These are phyloP conservation scores for Phalacrocorax pelagicus DNA, from an alignment of 2,113 vertebrate genomes.

Conservation along the genomic window DNA sequence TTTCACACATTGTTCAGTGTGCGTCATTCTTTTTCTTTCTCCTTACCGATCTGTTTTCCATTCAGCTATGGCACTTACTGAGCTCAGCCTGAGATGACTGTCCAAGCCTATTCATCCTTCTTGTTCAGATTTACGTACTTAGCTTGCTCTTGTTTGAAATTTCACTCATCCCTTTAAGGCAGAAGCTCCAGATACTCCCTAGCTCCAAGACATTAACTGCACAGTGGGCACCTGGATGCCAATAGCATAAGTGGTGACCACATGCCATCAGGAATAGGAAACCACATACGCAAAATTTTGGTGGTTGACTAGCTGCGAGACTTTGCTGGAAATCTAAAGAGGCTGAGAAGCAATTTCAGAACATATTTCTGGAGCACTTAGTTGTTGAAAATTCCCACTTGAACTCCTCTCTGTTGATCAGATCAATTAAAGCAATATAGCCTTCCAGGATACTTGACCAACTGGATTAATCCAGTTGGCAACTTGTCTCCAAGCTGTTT, in stretches of 20 bases:
- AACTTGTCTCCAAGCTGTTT: neutral
- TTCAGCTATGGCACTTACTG: neutral
- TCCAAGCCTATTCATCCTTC: neutral
- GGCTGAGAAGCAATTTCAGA: neutral
- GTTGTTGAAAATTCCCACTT: neutral
- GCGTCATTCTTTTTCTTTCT: neutral
- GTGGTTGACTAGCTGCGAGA: neutral
- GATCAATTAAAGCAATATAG: neutral
- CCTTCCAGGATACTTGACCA: rapidly evolving
- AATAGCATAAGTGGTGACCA: neutral
- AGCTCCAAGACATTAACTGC: neutral
- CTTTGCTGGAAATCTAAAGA: neutral
- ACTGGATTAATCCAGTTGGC: neutral
- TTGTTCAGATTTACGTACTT: neutral
- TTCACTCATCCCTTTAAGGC: neutral
- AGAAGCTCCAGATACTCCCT: neutral
- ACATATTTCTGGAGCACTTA: neutral
- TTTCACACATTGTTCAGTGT: neutral
- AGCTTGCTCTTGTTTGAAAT: neutral
- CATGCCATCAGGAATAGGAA: neutral
- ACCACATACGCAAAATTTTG: neutral
- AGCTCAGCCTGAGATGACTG: neutral
- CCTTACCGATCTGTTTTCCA: neutral
- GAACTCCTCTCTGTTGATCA: neutral
- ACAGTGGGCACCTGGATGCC: neutral